These are phyloP conservation scores for Cephus runcator DNA, from an alignment of 2,888 invertebrate genomes.

Conservation along the genomic window DNA sequence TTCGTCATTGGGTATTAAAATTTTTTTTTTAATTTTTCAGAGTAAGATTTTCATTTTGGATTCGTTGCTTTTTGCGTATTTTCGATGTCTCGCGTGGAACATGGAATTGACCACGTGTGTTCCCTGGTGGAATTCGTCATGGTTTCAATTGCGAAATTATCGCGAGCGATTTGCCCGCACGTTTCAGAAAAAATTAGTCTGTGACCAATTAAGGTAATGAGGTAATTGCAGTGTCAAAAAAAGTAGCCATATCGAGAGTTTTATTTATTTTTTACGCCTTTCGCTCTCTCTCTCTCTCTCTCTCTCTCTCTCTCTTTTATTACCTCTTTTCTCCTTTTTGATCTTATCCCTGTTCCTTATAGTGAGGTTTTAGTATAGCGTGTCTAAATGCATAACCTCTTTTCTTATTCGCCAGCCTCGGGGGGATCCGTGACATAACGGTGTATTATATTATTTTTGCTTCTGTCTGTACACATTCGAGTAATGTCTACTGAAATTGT, in stretches of 20 bases:
- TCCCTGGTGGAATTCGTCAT: background rate
- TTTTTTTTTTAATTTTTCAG: too few relatives aligned
- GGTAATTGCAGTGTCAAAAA: conserved; percentile 14
- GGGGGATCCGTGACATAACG: background rate
- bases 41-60: background rate
- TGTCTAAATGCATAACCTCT: conserved; percentile 11
- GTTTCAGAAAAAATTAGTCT: background rate
- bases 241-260: background rate
- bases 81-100: background rate
- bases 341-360: background rate
- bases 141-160: background rate
- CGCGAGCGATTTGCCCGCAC: background rate
- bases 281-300: background rate
- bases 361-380: background rate
- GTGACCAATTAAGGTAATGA: conserved; percentile 12
- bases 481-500: too few relatives aligned
- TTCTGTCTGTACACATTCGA: too few relatives aligned
- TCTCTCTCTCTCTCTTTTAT: too few relatives aligned
- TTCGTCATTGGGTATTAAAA: background rate
- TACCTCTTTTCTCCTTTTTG: background rate
- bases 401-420: background rate
- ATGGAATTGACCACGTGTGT: background rate
- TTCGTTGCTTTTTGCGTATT: background rate
- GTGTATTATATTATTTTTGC: background rate
- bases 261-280: background rate